Evolutionary conservation across 2,113 vertebrate genomes (phyloP).

Genomic region (Pitta sordida): DNA sequence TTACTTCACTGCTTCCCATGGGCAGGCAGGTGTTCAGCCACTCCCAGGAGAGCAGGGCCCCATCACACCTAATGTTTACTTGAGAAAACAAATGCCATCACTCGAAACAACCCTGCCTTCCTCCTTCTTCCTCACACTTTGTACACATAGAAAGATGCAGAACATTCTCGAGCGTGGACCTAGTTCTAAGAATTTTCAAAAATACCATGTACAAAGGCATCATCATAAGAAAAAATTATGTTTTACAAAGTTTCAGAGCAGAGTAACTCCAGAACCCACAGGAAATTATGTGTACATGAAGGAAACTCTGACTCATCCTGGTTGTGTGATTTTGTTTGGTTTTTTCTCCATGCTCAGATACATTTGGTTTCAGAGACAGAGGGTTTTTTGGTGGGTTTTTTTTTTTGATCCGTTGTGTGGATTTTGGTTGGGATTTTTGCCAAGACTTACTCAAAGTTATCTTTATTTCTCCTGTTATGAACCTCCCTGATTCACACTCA

Average conservation of each 20-base stretch:
- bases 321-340: neutral
- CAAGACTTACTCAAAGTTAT: neutral
- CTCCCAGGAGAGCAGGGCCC: neutral
- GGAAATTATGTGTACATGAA: neutral
- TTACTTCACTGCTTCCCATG: neutral
- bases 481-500: neutral
- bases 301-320: neutral
- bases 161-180: neutral
- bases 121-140: neutral
- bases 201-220: neutral
- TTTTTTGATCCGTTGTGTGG: neutral
- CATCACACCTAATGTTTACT: too few relatives aligned
- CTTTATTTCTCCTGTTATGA: neutral
- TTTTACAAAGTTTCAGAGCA: neutral
- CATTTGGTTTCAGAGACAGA: neutral
- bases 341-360: neutral
- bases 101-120: fast-evolving
- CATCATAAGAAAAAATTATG: fast-evolving
- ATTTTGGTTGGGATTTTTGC: neutral
- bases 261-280: neutral
- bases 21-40: neutral
- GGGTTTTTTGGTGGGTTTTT: neutral
- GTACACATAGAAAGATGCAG: neutral
- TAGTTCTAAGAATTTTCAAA: neutral
- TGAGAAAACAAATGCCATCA: neutral